Conservation (phyloP, 2,888 invertebrate species). For the Tenthredo distinguenda region DNA sequence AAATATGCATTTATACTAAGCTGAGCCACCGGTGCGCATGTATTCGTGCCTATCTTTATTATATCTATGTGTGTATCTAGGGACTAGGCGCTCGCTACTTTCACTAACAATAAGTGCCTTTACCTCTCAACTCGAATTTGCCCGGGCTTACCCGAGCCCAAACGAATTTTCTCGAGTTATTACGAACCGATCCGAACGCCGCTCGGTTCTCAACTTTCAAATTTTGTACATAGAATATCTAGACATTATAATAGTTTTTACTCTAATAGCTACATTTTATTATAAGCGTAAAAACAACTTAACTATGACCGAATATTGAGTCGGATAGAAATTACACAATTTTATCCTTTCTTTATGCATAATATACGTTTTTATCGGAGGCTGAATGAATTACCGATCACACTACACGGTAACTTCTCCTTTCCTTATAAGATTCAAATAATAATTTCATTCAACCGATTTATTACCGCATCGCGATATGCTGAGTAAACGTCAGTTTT, state of each 20-base stretch:
- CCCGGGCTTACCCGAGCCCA: slow-evolving; percentile 38
- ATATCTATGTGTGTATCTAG: not conserved
- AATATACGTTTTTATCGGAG: not conserved
- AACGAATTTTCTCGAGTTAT: not conserved
- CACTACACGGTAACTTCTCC: not conserved
- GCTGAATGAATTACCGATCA: not conserved
- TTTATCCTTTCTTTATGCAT: not conserved
- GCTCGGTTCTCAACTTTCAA: slow-evolving; percentile 48
- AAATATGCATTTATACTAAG: slow-evolving; percentile 3
- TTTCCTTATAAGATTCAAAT: not conserved
- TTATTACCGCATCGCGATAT: slow-evolving; percentile 5
- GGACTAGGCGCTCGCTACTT: slow-evolving; percentile 67
- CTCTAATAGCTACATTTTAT: not conserved
- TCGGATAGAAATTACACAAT: slow-evolving; percentile 20
- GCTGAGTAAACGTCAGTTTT: not conserved
- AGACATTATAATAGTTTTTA: not conserved
- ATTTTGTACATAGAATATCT: not conserved
- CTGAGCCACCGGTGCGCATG: not conserved
- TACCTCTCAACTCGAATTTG: slow-evolving; percentile 45
- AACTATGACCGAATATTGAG: not conserved
- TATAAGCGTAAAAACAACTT: not conserved
- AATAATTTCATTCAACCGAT: not conserved
- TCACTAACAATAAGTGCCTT: slow-evolving; percentile 66
- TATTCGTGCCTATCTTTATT: slow-evolving; percentile 2
- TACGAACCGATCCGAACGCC: slow-evolving; percentile 23